These are phyloP conservation scores for Ectemnius lituratus DNA, from an alignment of 2,888 invertebrate species.

Conservation along the genomic window DNA sequence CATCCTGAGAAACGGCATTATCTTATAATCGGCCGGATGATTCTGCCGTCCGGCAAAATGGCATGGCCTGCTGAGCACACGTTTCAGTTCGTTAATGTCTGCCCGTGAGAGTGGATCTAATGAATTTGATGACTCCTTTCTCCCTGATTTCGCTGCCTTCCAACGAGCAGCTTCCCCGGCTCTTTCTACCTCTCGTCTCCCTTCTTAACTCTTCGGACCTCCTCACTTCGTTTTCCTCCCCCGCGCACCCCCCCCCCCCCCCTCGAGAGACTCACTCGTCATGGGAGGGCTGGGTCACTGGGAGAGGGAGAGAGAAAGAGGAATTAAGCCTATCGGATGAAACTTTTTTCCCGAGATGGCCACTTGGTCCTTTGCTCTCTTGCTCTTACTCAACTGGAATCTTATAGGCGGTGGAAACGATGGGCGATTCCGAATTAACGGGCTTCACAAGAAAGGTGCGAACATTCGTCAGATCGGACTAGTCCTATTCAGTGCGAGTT, in stretches of 20 bases:
- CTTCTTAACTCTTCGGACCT: constrained; percentile 1
- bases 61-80: constrained; percentile 57
- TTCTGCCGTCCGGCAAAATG: constrained; percentile 57
- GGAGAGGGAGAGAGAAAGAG: not conserved
- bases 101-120: constrained; percentile 49
- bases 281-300: no score
- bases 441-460: not conserved
- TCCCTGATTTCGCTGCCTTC: constrained; percentile 28
- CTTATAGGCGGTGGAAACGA: no score
- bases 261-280: not conserved
- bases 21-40: constrained; percentile 64
- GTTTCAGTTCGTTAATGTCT: constrained; percentile 59
- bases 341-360: no score
- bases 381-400: no score
- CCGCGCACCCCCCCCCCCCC: constrained; percentile 10
- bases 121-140: constrained; percentile 51
- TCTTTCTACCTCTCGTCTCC: constrained; percentile 24
- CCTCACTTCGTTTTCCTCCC: not conserved
- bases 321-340: not conserved
- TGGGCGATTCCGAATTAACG: no score
- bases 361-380: no score
- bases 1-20: constrained; percentile 52
- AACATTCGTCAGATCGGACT: not conserved
- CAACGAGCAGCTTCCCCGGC: constrained; percentile 17
- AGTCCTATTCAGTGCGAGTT: not conserved